Conservation (phyloP, 2,113 vertebrate species). For the Ifrita kowaldi region DNA sequence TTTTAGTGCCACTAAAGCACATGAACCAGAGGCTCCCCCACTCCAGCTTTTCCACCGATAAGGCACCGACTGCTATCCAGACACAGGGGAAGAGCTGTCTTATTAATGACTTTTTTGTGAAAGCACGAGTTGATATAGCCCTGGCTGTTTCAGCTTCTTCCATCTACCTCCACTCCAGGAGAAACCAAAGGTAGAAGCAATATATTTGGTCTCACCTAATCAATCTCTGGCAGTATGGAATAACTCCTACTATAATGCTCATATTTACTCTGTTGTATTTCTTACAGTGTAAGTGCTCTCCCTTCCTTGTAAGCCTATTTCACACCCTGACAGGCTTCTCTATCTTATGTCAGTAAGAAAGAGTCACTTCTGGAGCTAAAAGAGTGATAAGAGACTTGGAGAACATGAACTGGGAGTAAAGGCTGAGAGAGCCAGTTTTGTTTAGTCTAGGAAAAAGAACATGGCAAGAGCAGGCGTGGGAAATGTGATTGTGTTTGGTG, state of each 20-base stretch:
- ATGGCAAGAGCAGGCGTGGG: neutral
- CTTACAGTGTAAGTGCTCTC: neutral
- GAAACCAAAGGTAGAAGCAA: neutral
- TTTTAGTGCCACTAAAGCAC: neutral
- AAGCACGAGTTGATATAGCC: neutral
- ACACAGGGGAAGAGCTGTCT: neutral
- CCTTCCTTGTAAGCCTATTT: neutral
- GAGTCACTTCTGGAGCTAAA: neutral
- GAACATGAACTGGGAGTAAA: neutral
- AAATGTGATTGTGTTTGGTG: neutral
- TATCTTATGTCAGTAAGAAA: neutral
- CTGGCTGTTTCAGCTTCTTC: neutral
- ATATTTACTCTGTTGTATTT: neutral
- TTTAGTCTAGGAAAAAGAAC: conserved; percentile 32
- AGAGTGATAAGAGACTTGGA: neutral
- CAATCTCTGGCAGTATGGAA: neutral
- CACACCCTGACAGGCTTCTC: neutral
- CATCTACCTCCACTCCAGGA: neutral
- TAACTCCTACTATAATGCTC: neutral
- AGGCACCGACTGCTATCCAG: neutral
- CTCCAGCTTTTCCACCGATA: neutral
- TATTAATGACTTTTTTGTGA: neutral
- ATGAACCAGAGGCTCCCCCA: neutral
- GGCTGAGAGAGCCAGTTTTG: neutral
- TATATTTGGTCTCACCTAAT: neutral